Conservation (phyloP, 1,140 invertebrate species). For the Saccostrea glomerata region DNA sequence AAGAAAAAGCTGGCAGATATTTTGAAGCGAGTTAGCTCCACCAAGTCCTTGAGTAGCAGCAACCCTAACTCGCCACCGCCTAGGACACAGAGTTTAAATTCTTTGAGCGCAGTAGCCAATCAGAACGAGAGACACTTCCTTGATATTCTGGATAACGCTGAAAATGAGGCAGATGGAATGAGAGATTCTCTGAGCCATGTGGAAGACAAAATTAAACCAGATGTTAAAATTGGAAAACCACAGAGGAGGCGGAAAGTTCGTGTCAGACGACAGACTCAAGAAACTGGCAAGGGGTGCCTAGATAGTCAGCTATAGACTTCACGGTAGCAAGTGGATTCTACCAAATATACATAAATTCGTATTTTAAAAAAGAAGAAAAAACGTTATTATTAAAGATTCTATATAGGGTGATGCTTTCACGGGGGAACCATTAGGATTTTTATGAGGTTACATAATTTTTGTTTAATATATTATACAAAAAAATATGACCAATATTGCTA, state of each 20-base stretch:
- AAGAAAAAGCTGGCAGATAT: conserved; percentile 28
- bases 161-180: neutral
- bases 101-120: neutral
- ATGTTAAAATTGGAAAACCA: neutral
- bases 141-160: neutral
- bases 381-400: too few species aligned
- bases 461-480: too few species aligned
- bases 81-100: neutral
- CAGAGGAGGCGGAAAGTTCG: neutral
- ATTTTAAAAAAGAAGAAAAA: too few species aligned
- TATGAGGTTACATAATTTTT: too few species aligned
- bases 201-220: neutral
- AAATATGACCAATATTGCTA: too few species aligned
- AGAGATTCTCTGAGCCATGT: neutral
- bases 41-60: neutral
- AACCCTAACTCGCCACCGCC: neutral
- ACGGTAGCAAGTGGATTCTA: neutral
- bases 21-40: neutral
- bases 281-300: neutral
- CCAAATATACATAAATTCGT: neutral
- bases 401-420: too few species aligned
- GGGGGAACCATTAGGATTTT: too few species aligned
- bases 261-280: neutral
- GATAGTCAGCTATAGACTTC: neutral
- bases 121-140: neutral